Percentiles rank a stretch among this genome's conserved stretches.
Evolutionary conservation across 2,888 invertebrate species (phyloP).

Genomic region (Arge pagana): DNA sequence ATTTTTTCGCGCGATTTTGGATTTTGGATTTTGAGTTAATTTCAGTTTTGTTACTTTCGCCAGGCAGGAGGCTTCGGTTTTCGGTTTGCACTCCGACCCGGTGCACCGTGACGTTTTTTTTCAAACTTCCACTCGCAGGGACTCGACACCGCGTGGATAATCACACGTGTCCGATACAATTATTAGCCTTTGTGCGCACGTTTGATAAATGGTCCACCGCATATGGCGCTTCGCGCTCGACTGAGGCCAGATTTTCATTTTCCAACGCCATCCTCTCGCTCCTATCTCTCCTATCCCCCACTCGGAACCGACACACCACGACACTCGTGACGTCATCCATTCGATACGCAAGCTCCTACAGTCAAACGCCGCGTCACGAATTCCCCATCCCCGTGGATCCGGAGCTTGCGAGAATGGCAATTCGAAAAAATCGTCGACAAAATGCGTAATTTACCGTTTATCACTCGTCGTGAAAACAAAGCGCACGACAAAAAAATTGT

Average conservation of each 20-base stretch:
- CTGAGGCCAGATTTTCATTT: constrained; percentile 44
- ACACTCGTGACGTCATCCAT: constrained; percentile 23
- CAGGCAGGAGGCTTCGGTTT: too few species aligned
- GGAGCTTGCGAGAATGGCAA: too few species aligned
- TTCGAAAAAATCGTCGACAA: too few species aligned
- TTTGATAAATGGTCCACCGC: constrained; percentile 48
- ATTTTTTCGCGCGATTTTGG: too few species aligned
- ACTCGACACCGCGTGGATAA: too few species aligned
- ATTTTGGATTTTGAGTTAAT: too few species aligned
- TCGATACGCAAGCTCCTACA: constrained; percentile 36
- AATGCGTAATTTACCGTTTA: constrained; percentile 32
- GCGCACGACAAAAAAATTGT: too few species aligned
- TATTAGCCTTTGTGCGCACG: constrained; percentile 41
- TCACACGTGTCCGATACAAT: constrained; percentile 48
- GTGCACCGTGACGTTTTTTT: constrained; percentile 44
- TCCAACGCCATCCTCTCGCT: constrained; percentile 39
- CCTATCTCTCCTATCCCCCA: constrained; percentile 44
- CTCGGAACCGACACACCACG: constrained; percentile 26
- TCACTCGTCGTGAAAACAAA: constrained; percentile 22
- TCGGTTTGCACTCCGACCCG: too few species aligned
- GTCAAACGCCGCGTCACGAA: constrained; percentile 24
- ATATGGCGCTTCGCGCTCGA: constrained; percentile 53
- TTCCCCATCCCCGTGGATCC: constrained; percentile 32
- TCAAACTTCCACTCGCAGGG: too few species aligned
- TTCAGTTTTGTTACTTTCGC: too few species aligned